Evolutionary conservation across 2,888 invertebrate genomes (phyloP).

Genomic region (Eulithis testata): DNA sequence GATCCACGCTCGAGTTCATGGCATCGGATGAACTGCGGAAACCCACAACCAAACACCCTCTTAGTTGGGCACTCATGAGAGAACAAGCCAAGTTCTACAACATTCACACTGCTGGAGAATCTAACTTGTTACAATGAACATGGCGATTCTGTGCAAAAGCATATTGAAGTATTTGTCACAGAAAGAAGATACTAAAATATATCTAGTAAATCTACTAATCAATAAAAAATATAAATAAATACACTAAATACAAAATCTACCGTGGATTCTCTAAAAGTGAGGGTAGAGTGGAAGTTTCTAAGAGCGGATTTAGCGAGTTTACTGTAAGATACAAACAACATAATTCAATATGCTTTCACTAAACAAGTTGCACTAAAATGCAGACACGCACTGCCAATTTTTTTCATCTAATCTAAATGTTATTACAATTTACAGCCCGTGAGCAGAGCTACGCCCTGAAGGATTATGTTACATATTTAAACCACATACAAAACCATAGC

Average conservation of each 20-base stretch:
- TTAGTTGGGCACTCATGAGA: slow-evolving; percentile 63
- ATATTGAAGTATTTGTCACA: slow-evolving; percentile 78
- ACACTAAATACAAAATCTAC: slow-evolving; percentile 28
- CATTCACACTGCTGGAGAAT: slow-evolving; percentile 56
- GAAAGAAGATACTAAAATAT: slow-evolving; percentile 22
- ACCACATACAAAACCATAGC: slow-evolving; percentile 83
- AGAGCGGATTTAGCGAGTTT: slow-evolving; percentile 36
- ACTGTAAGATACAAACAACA: slow-evolving; percentile 49
- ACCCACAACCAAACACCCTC: slow-evolving; percentile 83
- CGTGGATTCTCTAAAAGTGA: slow-evolving; percentile 10
- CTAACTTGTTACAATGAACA: slow-evolving; percentile 67
- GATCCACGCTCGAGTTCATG: slow-evolving; percentile 81
- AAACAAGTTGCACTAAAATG: slow-evolving; percentile 84
- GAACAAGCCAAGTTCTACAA: slow-evolving; percentile 65
- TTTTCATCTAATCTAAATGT: slow-evolving; percentile 63
- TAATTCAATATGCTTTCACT: slow-evolving; percentile 81
- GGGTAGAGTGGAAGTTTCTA: slow-evolving; percentile 8
- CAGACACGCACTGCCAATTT: slow-evolving; percentile 84
- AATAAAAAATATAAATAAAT: slow-evolving; percentile 22
- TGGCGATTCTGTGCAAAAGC: slow-evolving; percentile 73
- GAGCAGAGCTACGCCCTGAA: slow-evolving; percentile 65
- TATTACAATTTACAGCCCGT: slow-evolving; percentile 52
- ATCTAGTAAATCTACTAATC: slow-evolving; percentile 23
- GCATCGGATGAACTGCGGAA: slow-evolving; percentile 82
- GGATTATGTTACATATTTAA: slow-evolving; percentile 80